Conservation (phyloP, 2,113 vertebrate species). For the Nestor notabilis region DNA sequence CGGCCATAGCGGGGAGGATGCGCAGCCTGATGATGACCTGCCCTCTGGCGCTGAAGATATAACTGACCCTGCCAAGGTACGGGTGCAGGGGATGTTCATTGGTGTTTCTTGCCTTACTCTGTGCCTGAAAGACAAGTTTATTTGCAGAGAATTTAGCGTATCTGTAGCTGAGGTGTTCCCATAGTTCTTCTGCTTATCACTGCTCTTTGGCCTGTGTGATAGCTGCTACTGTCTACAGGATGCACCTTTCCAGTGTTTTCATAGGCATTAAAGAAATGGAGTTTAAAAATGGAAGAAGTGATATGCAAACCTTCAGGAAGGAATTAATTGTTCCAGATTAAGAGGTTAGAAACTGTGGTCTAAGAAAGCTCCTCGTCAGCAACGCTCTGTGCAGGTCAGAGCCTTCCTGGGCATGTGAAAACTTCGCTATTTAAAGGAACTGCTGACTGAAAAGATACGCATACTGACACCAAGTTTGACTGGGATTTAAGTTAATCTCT, state of each 20-base stretch:
- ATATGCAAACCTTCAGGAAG: too few relatives aligned
- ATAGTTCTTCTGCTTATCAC: accelerated
- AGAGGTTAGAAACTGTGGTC: not conserved
- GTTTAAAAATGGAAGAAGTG: not conserved
- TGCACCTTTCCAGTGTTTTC: not conserved
- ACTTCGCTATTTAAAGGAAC: not conserved
- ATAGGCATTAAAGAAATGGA: not conserved
- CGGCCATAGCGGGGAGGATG: conserved; percentile 77
- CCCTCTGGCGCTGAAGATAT: conserved; percentile 92
- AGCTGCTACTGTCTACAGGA: not conserved
- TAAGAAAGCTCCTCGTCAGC: not conserved
- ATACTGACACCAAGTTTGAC: accelerated
- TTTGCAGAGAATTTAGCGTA: accelerated
- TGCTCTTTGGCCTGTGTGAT: accelerated
- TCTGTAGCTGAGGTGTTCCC: not conserved
- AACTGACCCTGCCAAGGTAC: conserved; percentile 92
- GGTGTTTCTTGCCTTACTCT: not conserved
- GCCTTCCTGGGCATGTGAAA: not conserved
- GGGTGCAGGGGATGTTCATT: accelerated
- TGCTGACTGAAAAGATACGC: not conserved
- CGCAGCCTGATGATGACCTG: conserved; percentile 82
- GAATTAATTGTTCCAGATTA: not conserved
- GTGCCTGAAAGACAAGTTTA: not conserved
- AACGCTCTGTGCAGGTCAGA: not conserved
- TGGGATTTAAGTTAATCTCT: not conserved